Evolutionary conservation across 2,888 invertebrate species (phyloP), one percentile per base, ranked within the genome.

Genomic region (Deroplatys truncata): DNA sequence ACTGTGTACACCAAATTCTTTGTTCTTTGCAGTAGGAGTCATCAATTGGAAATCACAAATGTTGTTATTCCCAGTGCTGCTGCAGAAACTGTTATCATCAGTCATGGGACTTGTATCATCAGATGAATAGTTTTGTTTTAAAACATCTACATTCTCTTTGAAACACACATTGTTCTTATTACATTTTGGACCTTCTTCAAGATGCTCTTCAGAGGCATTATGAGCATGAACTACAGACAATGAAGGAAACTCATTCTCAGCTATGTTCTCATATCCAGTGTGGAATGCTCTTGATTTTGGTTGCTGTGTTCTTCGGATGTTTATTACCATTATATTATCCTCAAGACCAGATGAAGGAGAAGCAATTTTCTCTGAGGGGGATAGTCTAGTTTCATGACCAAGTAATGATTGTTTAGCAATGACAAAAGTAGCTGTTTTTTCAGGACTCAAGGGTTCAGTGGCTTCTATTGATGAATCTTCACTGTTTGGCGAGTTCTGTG

Each of bases 71-170:
- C 88, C 43, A 87, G 35, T 87, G 31, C 82, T 85, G 28, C 88
- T 89, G 35, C 84, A 89, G 84, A 88, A 89, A 29, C 89, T 89
- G 84, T 89, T 89, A 72, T 90, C 89, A 82, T 89, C 90, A 15
- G 85, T 85, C n/a, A 88, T 35, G 16, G 86, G 90, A 49, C 89
- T 89, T 35, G 88, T 85, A 35, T 84, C 84, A 72, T 82, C 84
- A 82, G 88, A 88, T 16, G 88, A 84, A 20, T 84, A 89, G 28
- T 28, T 88, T n/a, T 84, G 88, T 28, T n/a, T 86, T 49, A 86
- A 31, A 72, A 28, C 85, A 85, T 31, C 43, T 28, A 88, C 35
- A 83, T 82, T 88, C 8, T 88, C 88, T 31, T 49, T 85, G 28
- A 84, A 29, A n/a, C 29, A 35, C 43, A 83, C 43, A 8, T 82